Evolutionary conservation across 2,888 invertebrate species (phyloP), one percentile per base, ranked within the genome.

Genomic region (Thymelicus acteon): DNA sequence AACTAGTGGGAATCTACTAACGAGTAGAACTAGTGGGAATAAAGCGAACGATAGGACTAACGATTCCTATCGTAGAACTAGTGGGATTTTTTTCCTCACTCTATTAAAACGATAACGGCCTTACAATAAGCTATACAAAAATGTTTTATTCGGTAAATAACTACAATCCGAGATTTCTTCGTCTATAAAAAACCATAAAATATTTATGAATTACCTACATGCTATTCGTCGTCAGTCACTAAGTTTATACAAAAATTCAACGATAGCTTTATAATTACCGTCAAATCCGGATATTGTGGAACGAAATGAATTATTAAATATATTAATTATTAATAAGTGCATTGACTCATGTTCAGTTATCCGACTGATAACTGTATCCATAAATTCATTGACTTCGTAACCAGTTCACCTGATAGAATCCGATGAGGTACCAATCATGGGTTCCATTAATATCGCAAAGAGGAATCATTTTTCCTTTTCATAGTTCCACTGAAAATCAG

Each of bases 241-340:
- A 57, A 57, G 6, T 31, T 57, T 6, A 31, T 13, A 37, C 10
- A 57, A 57, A 57, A 57, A 57, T 57, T 57, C 57, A 57, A 57
- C 31, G 31, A 39, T 15, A 40, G 10, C 15, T 60, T 15, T 60
- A 63, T 49, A 63, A 62, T 48, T 62, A 49, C 19, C 37, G 37
- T 19, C 44, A 63, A 49, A 63, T 49, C 62, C 62, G 62, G 62
- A 63, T 49, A 47, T 63, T 49, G 48, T 48, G 62, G 49, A 48
- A 37, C 62, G 48, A 49, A 63, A 63, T 63, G 62, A 63, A 63
- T 63, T 63, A 63, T 63, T n/a, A 49, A 63, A 15, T 37, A 57
- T 37, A 57, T 57, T 57, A 31, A 57, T 37, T 57, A 57, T 57
- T 57, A 31, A 57, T 57, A 57, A 57, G 57, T 31, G 57, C 57